Evolutionary conservation across 2,113 vertebrate genomes (phyloP).

Genomic region (Daphoenositta chrysoptera): DNA sequence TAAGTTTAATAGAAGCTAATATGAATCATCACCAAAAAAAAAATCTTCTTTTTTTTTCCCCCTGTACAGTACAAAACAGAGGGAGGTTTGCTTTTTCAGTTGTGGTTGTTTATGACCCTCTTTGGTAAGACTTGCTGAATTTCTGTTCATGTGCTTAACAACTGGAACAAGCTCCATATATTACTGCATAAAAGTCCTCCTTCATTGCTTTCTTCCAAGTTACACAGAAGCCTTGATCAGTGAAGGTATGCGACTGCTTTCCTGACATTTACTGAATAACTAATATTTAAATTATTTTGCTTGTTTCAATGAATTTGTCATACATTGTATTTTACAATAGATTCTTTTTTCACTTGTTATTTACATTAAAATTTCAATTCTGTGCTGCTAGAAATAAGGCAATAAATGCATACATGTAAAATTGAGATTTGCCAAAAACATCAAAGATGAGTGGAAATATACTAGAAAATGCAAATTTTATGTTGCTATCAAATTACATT

Average conservation of each 20-base stretch:
- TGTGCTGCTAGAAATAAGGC: conserved; percentile 8
- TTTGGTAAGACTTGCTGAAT: background rate
- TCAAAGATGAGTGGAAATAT: background rate
- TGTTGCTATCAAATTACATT: background rate
- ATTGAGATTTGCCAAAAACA: background rate
- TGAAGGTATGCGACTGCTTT: conserved; percentile 2
- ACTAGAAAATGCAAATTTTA: background rate
- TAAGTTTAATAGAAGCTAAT: background rate
- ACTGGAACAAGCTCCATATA: background rate
- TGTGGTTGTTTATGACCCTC: background rate
- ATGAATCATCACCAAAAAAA: background rate
- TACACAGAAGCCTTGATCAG: background rate
- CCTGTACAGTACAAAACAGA: background rate
- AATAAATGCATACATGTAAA: background rate
- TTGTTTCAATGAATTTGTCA: conserved; percentile 24
- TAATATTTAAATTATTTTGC: conserved; percentile 37
- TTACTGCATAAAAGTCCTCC: background rate
- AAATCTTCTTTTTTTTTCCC: rapidly evolving
- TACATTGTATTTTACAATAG: conserved; percentile 20
- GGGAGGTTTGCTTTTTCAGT: background rate
- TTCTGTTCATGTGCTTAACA: conserved; percentile 37
- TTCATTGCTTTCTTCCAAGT: background rate
- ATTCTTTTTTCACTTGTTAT: background rate
- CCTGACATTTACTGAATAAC: conserved; percentile 18
- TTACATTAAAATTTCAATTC: conserved; percentile 19